A percentile compares a stretch with the other conserved stretches of the same genome.
These are phyloP conservation scores for Diprion similis DNA, from an alignment of 1,140 invertebrate species.

Conservation along the genomic window DNA sequence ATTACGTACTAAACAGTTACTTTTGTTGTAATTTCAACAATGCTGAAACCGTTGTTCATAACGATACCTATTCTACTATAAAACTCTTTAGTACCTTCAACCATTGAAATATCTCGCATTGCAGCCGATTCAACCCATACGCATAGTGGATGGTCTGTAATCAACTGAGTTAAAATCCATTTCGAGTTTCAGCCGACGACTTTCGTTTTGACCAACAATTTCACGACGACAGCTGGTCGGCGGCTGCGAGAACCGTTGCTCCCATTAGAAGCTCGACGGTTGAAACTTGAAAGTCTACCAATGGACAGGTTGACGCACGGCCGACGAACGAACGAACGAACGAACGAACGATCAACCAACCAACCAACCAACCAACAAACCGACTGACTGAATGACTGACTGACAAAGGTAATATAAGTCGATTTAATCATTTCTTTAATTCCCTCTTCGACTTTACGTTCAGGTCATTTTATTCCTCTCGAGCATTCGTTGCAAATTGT, in stretches of 20 bases:
- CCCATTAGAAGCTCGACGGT: slow-evolving; percentile 59
- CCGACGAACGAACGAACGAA: background rate
- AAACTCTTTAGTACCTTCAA: too few relatives aligned
- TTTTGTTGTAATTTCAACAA: too few relatives aligned
- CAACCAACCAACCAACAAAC: background rate
- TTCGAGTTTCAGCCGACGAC: slow-evolving; percentile 44
- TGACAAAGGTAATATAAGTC: background rate
- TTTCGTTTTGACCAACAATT: slow-evolving; percentile 59
- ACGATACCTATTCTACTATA: too few relatives aligned
- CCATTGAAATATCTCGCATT: too few relatives aligned
- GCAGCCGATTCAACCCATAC: too few relatives aligned
- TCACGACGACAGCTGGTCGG: slow-evolving; percentile 58
- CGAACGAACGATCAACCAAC: background rate
- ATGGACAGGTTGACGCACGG: slow-evolving; percentile 1
- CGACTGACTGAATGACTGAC: background rate
- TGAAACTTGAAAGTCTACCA: slow-evolving; percentile 43
- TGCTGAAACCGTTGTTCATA: too few relatives aligned
- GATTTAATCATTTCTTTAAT: background rate
- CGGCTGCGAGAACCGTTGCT: slow-evolving; percentile 60
- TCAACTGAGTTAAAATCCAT: background rate
- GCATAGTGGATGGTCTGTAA: too few relatives aligned
- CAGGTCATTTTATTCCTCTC: background rate
- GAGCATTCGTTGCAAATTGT: too few relatives aligned
- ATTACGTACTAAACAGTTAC: too few relatives aligned
- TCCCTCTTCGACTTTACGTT: too few relatives aligned